A percentile compares a stretch with the other conserved stretches of the same genome.
Evolutionary conservation across 1,140 invertebrate genomes (phyloP).

Genomic region (Phymastichus coffea): DNA sequence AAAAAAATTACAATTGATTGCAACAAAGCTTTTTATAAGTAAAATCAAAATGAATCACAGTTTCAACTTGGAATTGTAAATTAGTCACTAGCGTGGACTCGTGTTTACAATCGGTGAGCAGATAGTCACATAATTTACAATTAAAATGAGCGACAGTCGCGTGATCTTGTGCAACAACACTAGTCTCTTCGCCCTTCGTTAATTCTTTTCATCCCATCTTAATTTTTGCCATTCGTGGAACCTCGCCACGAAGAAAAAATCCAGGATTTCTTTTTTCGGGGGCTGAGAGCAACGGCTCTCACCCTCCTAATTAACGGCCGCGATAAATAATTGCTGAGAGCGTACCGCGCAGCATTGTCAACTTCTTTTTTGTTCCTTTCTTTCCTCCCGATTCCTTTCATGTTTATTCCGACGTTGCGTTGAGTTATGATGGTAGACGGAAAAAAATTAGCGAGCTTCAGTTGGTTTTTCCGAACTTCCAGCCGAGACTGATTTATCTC

Average conservation of each 20-base stretch:
- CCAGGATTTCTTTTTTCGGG: conserved; percentile 6
- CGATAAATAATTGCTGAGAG: conserved; percentile 50
- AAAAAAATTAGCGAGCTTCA: conserved; percentile 20
- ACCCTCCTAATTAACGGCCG: conserved; percentile 47
- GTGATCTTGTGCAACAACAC: too few species aligned
- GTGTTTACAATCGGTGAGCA: too few species aligned
- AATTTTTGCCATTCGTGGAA: not conserved
- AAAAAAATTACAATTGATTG: too few species aligned
- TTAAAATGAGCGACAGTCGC: too few species aligned
- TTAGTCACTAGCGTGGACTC: too few species aligned
- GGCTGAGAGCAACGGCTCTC: too few species aligned
- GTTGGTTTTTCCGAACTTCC: too few species aligned
- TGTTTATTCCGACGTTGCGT: conserved; percentile 4
- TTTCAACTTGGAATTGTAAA: too few species aligned
- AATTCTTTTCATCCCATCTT: not conserved
- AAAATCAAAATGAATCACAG: too few species aligned
- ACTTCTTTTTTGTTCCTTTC: conserved; percentile 27
- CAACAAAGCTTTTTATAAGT: too few species aligned
- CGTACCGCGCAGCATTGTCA: conserved; percentile 42
- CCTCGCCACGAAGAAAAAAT: not conserved
- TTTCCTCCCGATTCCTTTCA: conserved; percentile 1
- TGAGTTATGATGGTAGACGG: conserved; percentile 17
- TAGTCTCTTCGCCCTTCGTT: not conserved
- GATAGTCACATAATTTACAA: too few species aligned
- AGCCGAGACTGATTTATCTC: too few species aligned